phyloP scores from a whole-genome alignment of 2,797 vertebrate species.

The Gila robusta region DNA sequence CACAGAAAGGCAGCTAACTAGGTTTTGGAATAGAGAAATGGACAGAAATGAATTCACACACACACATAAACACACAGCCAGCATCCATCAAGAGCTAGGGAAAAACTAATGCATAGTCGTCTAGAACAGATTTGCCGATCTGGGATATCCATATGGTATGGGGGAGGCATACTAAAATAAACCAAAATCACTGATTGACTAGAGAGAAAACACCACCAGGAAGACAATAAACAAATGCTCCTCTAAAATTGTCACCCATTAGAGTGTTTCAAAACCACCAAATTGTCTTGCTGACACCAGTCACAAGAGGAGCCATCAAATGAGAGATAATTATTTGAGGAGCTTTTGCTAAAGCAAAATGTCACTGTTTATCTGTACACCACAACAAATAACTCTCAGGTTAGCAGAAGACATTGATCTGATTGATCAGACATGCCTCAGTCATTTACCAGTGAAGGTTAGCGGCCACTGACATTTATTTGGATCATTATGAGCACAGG shows the following conservation, averaged over 20 bases:
- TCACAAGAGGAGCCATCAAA: conserved; percentile 28
- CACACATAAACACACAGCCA: neutral
- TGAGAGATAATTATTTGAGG: conserved; percentile 48
- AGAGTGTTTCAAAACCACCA: conserved; percentile 8
- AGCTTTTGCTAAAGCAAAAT: conserved; percentile 69
- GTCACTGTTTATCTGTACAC: conserved; percentile 61
- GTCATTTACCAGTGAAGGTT: conserved; percentile 68
- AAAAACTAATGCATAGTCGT: neutral
- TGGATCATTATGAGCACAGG: conserved; percentile 66
- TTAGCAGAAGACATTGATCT: conserved; percentile 62
- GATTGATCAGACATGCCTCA: conserved; percentile 72
- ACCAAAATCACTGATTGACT: neutral
- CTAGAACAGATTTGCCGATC: conserved; percentile 14
- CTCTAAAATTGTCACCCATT: conserved; percentile 38
- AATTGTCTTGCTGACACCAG: conserved; percentile 13
- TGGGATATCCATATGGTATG: conserved; percentile 42
- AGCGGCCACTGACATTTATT: conserved; percentile 75
- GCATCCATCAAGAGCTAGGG: neutral
- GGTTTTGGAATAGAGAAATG: neutral
- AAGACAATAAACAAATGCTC: conserved; percentile 38
- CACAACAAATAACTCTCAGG: conserved; percentile 68
- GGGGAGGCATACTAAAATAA: conserved; percentile 16
- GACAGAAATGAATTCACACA: neutral
- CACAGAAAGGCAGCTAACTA: neutral
- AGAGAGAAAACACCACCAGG: conserved; percentile 17